A percentile compares a stretch with the other conserved stretches of the same genome.
Conservation (phyloP, 2,113 vertebrate genomes). For the Nothoprocta perdicaria region DNA sequence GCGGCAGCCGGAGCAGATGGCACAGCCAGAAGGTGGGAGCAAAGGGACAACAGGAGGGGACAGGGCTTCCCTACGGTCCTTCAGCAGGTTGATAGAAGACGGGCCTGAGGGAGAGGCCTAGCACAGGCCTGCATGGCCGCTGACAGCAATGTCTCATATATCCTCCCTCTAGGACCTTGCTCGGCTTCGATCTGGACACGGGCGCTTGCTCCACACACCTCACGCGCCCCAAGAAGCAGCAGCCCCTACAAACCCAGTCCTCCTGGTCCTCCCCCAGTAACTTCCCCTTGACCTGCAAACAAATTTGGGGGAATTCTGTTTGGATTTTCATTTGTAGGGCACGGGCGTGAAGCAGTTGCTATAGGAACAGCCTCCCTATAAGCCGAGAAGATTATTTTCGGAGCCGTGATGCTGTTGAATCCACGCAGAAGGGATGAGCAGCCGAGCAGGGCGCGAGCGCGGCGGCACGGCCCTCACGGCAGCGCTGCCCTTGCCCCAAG, state of each 20-base stretch:
- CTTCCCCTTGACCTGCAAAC: accelerated
- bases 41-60: neutral
- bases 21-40: neutral
- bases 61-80: neutral
- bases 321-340: constrained; percentile 19
- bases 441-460: neutral
- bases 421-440: constrained; percentile 50
- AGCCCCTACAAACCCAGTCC: accelerated
- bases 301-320: neutral
- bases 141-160: neutral
- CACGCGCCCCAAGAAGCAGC: accelerated
- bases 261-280: neutral
- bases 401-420: constrained; percentile 60
- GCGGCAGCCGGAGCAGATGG: neutral
- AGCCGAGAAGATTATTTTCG: constrained; percentile 74
- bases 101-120: no score
- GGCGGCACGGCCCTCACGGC: neutral
- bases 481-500: neutral
- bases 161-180: accelerated
- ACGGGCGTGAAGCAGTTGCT: constrained; percentile 79
- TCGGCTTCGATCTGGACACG: accelerated
- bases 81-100: neutral
- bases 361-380: constrained; percentile 78
- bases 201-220: neutral
- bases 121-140: accelerated